phyloP scores from a whole-genome alignment of 1,140 invertebrate genomes.

The Drosophila melanica region DNA sequence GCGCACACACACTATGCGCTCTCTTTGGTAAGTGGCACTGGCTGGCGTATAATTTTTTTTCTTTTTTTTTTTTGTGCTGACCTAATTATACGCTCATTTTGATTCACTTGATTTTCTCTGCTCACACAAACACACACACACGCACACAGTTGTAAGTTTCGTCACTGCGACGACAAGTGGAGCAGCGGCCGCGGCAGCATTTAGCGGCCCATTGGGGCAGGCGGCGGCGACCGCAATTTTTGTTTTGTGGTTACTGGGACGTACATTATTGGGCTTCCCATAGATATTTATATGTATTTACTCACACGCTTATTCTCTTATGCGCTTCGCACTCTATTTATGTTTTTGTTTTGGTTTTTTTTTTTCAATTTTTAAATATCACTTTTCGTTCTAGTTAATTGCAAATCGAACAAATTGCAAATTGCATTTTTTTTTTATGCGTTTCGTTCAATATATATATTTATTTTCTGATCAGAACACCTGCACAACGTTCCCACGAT shows the following conservation, averaged over 20 bases:
- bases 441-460: constrained; percentile 6
- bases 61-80: constrained; percentile 60
- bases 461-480: constrained; percentile 29
- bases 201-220: constrained; percentile 59
- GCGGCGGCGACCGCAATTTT: constrained; percentile 71
- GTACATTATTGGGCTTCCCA: constrained; percentile 63
- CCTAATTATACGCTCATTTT: constrained; percentile 83
- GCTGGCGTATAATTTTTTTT: constrained; percentile 74
- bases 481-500: constrained; percentile 46
- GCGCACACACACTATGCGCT: constrained; percentile 52
- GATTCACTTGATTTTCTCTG: constrained; percentile 83
- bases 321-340: constrained; percentile 47
- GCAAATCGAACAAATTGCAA: constrained; percentile 12
- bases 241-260: constrained; percentile 78
- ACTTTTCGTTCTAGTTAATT: constrained; percentile 42
- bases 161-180: constrained; percentile 80
- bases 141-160: constrained; percentile 60
- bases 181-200: constrained; percentile 59
- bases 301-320: constrained; percentile 37
- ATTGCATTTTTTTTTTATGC: too few relatives aligned
- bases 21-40: constrained; percentile 78
- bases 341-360: constrained; percentile 4
- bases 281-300: constrained; percentile 22
- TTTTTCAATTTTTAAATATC: constrained; percentile 17
- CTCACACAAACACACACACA: constrained; percentile 58